These are phyloP conservation scores for Cephonodes hylas DNA, from an alignment of 2,888 invertebrate species.

Conservation along the genomic window DNA sequence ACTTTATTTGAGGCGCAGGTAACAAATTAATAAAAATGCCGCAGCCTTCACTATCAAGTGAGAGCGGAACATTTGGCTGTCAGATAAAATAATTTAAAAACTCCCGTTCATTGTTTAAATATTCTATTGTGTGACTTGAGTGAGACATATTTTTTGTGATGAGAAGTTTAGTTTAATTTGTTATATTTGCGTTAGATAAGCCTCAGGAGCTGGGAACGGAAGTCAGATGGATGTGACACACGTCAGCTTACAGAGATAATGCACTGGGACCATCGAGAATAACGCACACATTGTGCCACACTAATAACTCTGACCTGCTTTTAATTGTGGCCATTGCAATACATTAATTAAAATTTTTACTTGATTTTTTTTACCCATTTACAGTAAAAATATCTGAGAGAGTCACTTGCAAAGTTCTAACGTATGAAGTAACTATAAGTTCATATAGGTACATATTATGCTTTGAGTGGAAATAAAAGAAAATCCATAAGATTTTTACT, in stretches of 20 bases:
- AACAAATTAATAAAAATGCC: too few species aligned
- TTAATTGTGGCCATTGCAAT: neutral
- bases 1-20: too few species aligned
- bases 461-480: too few species aligned
- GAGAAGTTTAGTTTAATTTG: slow-evolving; percentile 58
- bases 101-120: slow-evolving; percentile 24
- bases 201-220: slow-evolving; percentile 66
- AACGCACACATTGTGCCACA: neutral
- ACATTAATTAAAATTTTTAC: too few species aligned
- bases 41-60: neutral
- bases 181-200: slow-evolving; percentile 74
- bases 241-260: slow-evolving; percentile 42
- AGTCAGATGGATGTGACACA: slow-evolving; percentile 52
- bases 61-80: slow-evolving; percentile 9
- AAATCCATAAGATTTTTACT: too few species aligned
- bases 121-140: slow-evolving; percentile 29
- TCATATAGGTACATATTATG: too few species aligned
- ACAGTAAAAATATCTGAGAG: too few species aligned
- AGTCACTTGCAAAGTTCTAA: too few species aligned
- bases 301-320: neutral
- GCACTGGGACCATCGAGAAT: neutral
- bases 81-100: slow-evolving; percentile 16
- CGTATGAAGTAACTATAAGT: too few species aligned
- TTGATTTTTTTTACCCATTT: too few species aligned
- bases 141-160: slow-evolving; percentile 42